These are phyloP conservation scores for Drosophila lutescens DNA, from an alignment of 2,888 invertebrate species.

Conservation along the genomic window DNA sequence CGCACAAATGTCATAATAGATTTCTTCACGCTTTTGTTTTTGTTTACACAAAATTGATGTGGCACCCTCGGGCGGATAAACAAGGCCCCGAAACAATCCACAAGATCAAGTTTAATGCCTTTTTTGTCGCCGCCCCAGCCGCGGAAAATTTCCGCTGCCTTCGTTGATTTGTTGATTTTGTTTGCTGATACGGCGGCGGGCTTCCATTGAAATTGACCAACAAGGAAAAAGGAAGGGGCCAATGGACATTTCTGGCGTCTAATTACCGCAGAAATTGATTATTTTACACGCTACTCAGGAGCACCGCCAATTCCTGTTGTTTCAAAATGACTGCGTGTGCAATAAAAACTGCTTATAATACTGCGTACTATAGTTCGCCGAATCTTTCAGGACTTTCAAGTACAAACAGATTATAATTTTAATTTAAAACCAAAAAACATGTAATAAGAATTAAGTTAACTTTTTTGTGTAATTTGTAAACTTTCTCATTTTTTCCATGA, in stretches of 20 bases:
- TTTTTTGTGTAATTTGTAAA: too few species aligned
- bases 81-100: conserved; percentile 3
- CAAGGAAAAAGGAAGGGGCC: not conserved
- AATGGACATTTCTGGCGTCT: conserved; percentile 34
- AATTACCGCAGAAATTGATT: conserved; percentile 58
- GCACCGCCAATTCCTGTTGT: not conserved
- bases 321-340: not conserved
- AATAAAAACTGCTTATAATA: too few species aligned
- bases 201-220: conserved; percentile 12
- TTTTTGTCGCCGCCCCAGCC: conserved; percentile 5
- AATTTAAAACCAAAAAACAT: too few species aligned
- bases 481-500: too few species aligned
- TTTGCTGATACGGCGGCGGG: conserved; percentile 55
- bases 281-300: conserved; percentile 11
- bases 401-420: too few species aligned
- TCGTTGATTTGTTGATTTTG: conserved; percentile 60
- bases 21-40: conserved; percentile 66
- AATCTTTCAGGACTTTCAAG: too few species aligned
- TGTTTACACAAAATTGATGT: conserved; percentile 48
- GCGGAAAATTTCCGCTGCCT: conserved; percentile 21
- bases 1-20: conserved; percentile 75
- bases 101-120: conserved; percentile 33
- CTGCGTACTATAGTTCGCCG: too few species aligned
- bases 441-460: too few species aligned
- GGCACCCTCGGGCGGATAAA: conserved; percentile 29